Conservation (phyloP, 2,113 vertebrate genomes). For the Sebastes schlegelii region DNA sequence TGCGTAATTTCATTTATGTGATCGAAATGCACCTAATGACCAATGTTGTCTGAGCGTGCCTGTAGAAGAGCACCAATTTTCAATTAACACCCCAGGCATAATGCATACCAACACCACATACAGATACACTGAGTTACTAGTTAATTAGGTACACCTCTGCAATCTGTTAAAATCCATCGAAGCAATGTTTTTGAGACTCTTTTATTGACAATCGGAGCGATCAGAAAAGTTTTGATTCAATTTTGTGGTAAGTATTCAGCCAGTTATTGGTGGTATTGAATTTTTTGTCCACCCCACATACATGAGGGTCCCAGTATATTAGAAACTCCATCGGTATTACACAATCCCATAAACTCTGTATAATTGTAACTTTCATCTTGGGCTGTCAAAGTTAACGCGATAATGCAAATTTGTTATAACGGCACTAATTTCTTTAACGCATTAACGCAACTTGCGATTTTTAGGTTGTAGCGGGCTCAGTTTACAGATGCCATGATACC, state of each 20-base stretch:
- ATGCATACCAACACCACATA: not conserved
- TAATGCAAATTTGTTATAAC: too few species aligned
- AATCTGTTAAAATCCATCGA: not conserved
- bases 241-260: not conserved
- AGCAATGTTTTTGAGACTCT: not conserved
- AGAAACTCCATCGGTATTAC: not conserved
- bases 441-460: too few species aligned
- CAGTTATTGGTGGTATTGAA: not conserved
- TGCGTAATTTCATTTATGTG: slow-evolving; percentile 13
- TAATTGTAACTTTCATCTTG: not conserved
- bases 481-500: too few species aligned
- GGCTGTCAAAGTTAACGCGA: too few species aligned
- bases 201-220: slow-evolving; percentile 7
- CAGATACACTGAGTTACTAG: not conserved
- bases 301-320: not conserved
- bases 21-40: slow-evolving; percentile 9
- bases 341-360: not conserved
- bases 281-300: not conserved
- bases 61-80: not conserved
- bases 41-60: not conserved
- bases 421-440: too few species aligned
- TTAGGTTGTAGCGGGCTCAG: too few species aligned
- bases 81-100: not conserved
- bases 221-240: not conserved
- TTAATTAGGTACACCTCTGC: not conserved